Conservation (phyloP, 2,113 vertebrate genomes). For the Lipophrys pholis region DNA sequence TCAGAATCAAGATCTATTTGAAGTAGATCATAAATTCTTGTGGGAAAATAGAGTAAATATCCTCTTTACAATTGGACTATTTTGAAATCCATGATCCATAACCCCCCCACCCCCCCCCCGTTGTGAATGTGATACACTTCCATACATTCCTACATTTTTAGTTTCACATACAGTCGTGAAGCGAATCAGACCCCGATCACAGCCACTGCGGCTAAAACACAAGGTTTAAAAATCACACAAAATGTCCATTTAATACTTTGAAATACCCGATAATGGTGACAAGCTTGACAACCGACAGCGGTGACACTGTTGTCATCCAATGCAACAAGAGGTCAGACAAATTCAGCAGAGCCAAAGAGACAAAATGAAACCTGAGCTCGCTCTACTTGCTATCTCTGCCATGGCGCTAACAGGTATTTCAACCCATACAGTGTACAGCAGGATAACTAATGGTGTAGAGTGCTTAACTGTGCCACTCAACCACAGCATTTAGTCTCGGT, state of each 20-base stretch:
- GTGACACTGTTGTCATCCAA: constrained; percentile 13
- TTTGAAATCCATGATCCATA: too few relatives aligned
- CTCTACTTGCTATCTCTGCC: constrained; percentile 1
- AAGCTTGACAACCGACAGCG: neutral
- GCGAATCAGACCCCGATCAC: neutral
- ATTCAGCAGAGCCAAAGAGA: neutral
- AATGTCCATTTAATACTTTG: neutral
- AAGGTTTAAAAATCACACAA: neutral
- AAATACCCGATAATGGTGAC: neutral
- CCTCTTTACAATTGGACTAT: too few relatives aligned
- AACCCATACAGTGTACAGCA: neutral
- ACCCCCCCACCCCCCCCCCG: too few relatives aligned
- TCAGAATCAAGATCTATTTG: too few relatives aligned
- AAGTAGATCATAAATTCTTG: too few relatives aligned
- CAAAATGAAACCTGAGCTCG: constrained; percentile 5
- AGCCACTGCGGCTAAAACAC: neutral
- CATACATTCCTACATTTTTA: too few relatives aligned
- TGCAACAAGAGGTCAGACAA: constrained; percentile 6
- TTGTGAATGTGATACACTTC: too few relatives aligned
- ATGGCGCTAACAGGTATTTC: constrained; percentile 14
- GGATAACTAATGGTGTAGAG: constrained; percentile 36
- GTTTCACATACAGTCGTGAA: too few relatives aligned
- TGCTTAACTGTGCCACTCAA: constrained; percentile 45
- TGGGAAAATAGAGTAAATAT: too few relatives aligned
- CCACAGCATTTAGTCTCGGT: constrained; percentile 53